Base-by-base conservation (phyloP, 2,888 invertebrate genomes). In the Cephalotes varians region DNA sequence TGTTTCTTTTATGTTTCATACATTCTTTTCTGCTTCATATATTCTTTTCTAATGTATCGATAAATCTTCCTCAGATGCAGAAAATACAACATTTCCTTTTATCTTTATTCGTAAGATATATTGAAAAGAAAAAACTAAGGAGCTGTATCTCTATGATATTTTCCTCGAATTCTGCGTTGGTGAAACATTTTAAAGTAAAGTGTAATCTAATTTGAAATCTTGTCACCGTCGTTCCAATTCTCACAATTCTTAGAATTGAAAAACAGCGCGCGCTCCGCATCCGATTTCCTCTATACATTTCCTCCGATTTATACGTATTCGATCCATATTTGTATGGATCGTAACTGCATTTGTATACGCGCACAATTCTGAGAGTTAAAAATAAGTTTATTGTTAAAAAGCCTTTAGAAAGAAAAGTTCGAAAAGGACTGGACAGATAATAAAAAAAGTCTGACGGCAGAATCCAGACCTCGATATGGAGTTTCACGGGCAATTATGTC, bases 171-270 rank as follows among this genome's bases (percentile, higher is more conserved):
- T 54, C 4, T 31, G 21, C 54, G 12, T 25, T 40, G 21, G 10
- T 37, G 12, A 47, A 71, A 64, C 2, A 25, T 72, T 83, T 56
- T 47, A n/a, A n/a, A 7, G 7, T 21, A 21, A 9, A 49, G 5
- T n/a, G 6, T 34, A 73, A 64, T 81, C 54, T 65, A 74, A 84
- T 86, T 72, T 15, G n/a, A 82, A 58, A 72, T 79, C 71, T 73
- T 69, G 40, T 67, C 18, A 31, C 31, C 49, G n/a, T 47, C 9
- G n/a, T 58, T 72, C 18, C 21, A 15, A 15, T n/a, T 49, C 51
- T n/a, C 21, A 47, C 44, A 60, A 18, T 28, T 54, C 44, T 21
- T 31, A 56, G 40, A 85, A 80, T 84, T 82, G 31, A 62, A 44
- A 44, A 62, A 40, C 77, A 64, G 40, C 60, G 54, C 60, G 54